phyloP scores from a whole-genome alignment of 1,140 invertebrate genomes.

The Lasioglossum albipes region DNA sequence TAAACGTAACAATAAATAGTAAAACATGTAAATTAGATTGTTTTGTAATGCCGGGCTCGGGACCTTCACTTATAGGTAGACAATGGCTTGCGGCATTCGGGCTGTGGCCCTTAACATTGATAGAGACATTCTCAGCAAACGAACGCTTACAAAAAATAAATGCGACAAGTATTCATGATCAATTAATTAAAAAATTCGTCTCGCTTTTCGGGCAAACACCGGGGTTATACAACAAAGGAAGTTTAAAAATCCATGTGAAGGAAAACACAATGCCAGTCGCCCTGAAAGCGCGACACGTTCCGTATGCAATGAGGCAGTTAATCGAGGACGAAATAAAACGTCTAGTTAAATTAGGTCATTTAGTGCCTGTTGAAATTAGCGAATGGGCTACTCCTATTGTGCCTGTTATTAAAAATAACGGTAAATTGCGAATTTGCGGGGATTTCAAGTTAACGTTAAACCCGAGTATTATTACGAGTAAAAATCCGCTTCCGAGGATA shows the following conservation, averaged over 20 bases:
- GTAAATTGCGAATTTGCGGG: not conserved
- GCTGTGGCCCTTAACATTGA: too few relatives aligned
- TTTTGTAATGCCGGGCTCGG: too few relatives aligned
- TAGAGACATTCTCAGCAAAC: too few relatives aligned
- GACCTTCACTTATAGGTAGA: too few relatives aligned
- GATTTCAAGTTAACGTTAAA: conserved; percentile 18
- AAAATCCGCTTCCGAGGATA: conserved; percentile 17
- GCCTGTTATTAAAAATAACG: not conserved
- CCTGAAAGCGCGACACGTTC: too few relatives aligned
- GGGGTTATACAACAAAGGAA: not conserved
- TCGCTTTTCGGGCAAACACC: too few relatives aligned
- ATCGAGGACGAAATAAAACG: conserved; percentile 14
- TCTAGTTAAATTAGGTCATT: conserved; percentile 53
- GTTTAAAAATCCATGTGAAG: not conserved
- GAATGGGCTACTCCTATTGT: conserved; percentile 34
- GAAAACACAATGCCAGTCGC: not conserved
- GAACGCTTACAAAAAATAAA: too few relatives aligned
- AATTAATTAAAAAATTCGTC: too few relatives aligned
- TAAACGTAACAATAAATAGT: too few relatives aligned
- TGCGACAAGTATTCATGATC: too few relatives aligned
- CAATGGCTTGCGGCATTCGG: too few relatives aligned
- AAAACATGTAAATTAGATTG: too few relatives aligned
- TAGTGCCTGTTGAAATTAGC: conserved; percentile 1
- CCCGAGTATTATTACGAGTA: conserved; percentile 7
- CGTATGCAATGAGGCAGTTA: not conserved